Conservation (phyloP, 2,113 vertebrate genomes). For the Cromileptes altivelis region DNA sequence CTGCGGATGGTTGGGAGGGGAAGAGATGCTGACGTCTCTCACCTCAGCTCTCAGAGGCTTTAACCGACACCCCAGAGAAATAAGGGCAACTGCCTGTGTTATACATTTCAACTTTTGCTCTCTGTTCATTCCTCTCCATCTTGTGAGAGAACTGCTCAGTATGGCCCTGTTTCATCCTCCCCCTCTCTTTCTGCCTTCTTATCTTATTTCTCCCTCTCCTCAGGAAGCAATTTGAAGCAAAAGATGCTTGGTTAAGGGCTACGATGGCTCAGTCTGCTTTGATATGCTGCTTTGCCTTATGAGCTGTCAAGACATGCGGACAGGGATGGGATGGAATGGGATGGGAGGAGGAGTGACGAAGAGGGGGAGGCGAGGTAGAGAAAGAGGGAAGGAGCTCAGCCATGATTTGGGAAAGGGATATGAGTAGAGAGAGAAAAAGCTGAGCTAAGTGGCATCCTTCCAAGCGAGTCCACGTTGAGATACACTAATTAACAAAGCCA, state of each 20-base stretch:
- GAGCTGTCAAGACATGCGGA: constrained; percentile 77
- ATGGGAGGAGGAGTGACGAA: constrained; percentile 15
- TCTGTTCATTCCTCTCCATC: constrained; percentile 25
- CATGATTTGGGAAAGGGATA: constrained; percentile 52
- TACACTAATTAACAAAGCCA: constrained; percentile 82
- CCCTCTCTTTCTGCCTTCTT: constrained; percentile 50
- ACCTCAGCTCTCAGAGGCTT: constrained; percentile 56
- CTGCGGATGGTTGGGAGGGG: constrained; percentile 1
- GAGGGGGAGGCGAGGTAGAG: neutral
- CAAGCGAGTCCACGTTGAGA: constrained; percentile 72
- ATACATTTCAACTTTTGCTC: constrained; percentile 48
- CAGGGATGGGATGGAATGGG: constrained; percentile 42
- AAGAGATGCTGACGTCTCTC: constrained; percentile 33
- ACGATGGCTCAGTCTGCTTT: constrained; percentile 69
- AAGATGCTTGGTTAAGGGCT: constrained; percentile 79
- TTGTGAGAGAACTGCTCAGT: constrained; percentile 27
- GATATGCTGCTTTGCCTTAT: constrained; percentile 74
- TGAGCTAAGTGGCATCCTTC: constrained; percentile 77
- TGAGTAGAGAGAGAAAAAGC: constrained; percentile 50
- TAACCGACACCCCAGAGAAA: constrained; percentile 48
- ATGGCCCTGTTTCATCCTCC: constrained; percentile 42
- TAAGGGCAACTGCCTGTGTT: constrained; percentile 20
- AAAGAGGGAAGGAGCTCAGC: constrained; percentile 27
- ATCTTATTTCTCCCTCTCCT: constrained; percentile 63
- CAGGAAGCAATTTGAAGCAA: constrained; percentile 76